These are phyloP conservation scores for Cherax destructor DNA, from an alignment of 1,140 invertebrate genomes.

Conservation along the genomic window DNA sequence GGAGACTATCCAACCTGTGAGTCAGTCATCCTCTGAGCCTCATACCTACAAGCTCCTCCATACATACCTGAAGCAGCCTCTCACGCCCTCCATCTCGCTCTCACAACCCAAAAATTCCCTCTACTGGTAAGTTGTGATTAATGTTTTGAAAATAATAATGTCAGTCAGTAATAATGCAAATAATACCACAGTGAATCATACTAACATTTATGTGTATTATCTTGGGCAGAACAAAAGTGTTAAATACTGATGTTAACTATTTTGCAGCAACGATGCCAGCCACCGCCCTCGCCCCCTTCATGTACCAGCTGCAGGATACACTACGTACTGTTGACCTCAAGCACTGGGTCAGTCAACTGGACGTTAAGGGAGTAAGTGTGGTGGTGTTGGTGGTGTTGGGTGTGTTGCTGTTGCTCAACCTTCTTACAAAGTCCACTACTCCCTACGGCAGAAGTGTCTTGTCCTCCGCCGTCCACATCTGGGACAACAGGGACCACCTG, in stretches of 20 bases:
- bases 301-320: conserved; percentile 35
- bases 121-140: not conserved
- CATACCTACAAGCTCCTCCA: not conserved
- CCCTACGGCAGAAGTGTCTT: conserved; percentile 33
- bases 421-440: conserved; percentile 31
- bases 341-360: conserved; percentile 21
- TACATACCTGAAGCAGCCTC: not conserved
- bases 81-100: not conserved
- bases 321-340: conserved; percentile 15
- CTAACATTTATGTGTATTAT: not conserved
- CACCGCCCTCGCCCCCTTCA: conserved; percentile 7
- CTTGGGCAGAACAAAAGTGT: not conserved
- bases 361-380: conserved; percentile 8
- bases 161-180: not conserved
- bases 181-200: not conserved
- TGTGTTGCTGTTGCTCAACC: conserved; percentile 19
- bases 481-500: conserved; percentile 8
- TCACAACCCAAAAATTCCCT: not conserved
- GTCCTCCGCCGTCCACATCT: conserved; percentile 34
- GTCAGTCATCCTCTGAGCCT: not conserved
- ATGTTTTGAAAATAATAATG: not conserved
- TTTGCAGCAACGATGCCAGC: not conserved
- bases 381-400: conserved; percentile 33
- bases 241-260: not conserved
- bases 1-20: not conserved